Evolutionary conservation across 2,113 vertebrate genomes (phyloP).

Genomic region (Scortum barcoo): DNA sequence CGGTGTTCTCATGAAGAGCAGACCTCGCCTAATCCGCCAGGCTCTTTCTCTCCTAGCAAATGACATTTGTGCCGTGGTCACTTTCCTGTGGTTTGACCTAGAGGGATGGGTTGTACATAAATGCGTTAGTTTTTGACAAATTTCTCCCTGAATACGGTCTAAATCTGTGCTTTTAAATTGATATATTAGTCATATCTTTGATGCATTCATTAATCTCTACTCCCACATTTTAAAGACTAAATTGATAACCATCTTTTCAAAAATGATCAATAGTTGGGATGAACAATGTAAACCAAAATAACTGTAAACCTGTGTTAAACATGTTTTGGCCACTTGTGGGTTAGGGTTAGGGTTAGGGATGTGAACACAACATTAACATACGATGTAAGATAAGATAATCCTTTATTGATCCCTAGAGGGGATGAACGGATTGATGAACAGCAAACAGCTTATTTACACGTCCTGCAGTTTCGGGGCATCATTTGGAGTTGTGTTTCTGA

Average conservation of each 20-base stretch:
- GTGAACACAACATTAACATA: not conserved
- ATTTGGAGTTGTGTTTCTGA: not conserved
- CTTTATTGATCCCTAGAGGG: no score
- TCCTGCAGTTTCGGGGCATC: not conserved
- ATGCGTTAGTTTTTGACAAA: not conserved
- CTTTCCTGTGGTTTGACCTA: not conserved
- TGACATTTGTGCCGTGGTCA: not conserved
- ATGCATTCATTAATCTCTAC: not conserved
- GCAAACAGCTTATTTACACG: not conserved
- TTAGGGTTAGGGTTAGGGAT: no score
- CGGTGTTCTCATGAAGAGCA: conserved; percentile 8
- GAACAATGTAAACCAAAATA: not conserved
- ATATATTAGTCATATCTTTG: not conserved
- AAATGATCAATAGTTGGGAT: not conserved
- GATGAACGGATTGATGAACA: no score
- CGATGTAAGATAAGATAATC: no score
- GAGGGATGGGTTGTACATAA: not conserved
- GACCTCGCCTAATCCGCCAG: conserved; percentile 2
- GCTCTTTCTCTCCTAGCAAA: not conserved
- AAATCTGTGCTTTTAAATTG: not conserved
- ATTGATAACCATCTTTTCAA: not conserved
- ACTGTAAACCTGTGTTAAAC: not conserved
- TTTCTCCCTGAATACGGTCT: not conserved
- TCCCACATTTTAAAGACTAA: not conserved
- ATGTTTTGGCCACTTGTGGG: not conserved